Conservation (phyloP, 2,888 invertebrate species). For the Caenorhabditis sulstoni region DNA sequence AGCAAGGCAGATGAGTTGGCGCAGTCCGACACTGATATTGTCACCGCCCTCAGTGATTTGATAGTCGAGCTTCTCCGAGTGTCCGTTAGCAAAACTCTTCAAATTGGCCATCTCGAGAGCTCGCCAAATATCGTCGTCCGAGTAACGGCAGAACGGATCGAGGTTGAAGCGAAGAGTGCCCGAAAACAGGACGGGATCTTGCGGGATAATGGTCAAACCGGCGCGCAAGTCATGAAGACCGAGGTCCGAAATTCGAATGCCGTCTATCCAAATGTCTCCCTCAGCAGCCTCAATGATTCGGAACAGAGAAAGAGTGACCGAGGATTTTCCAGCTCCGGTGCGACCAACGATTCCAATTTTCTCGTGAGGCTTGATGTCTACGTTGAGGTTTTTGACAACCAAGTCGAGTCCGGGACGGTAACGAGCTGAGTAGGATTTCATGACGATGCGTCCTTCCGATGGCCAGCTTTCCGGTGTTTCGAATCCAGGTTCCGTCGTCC, state of each 20-base stretch:
- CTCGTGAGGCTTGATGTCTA: conserved; percentile 88
- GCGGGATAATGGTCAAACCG: too few species aligned
- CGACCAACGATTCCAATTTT: conserved; percentile 84
- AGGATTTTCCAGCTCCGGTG: conserved; percentile 86
- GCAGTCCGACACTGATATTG: conserved; percentile 84
- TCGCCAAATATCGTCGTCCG: conserved; percentile 91
- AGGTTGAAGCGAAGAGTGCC: conserved; percentile 85
- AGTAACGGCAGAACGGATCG: conserved; percentile 89
- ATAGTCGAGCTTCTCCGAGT: conserved; percentile 87
- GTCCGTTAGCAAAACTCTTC: conserved; percentile 86
- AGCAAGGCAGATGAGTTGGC: conserved; percentile 82
- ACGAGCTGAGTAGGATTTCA: conserved; percentile 74
- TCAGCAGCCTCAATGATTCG: conserved; percentile 88
- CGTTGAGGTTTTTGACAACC: conserved; percentile 89
- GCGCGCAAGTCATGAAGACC: too few species aligned
- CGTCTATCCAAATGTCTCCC: conserved; percentile 90
- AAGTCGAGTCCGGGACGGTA: conserved; percentile 84
- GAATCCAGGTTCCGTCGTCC: conserved; percentile 4
- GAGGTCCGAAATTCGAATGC: conserved; percentile 75
- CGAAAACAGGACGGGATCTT: too few species aligned
- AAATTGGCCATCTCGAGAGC: conserved; percentile 92
- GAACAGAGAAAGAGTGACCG: conserved; percentile 90
- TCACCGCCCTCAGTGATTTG: conserved; percentile 93
- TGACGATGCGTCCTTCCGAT: conserved; percentile 75
- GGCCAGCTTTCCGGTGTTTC: conserved; percentile 78